Evolutionary conservation across 2,888 invertebrate species (phyloP).

Genomic region (Azorinus chamasolen): DNA sequence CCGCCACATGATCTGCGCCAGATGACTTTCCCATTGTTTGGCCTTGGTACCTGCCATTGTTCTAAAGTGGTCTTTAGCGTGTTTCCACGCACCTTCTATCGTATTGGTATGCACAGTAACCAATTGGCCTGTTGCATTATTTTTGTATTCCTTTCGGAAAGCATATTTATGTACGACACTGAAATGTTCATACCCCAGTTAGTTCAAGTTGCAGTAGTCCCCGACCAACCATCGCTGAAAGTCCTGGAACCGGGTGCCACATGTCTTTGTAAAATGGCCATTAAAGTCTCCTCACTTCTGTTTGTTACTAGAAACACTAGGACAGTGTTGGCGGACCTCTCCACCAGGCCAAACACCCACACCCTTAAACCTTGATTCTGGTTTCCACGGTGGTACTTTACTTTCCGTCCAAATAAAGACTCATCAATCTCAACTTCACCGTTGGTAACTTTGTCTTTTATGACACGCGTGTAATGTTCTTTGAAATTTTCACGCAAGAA

Average conservation of each 20-base stretch:
- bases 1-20: constrained; percentile 7
- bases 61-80: constrained; percentile 12
- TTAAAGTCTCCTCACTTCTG: not conserved
- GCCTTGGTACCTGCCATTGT: constrained; percentile 1
- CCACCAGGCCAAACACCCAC: constrained; percentile 9
- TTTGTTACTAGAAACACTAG: not conserved
- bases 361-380: not conserved
- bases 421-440: constrained; percentile 6
- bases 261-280: constrained; percentile 10
- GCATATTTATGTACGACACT: not conserved
- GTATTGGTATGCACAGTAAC: constrained; percentile 14
- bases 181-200: constrained; percentile 1
- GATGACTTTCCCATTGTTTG: constrained; percentile 6
- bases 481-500: too few relatives aligned
- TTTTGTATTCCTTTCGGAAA: not conserved
- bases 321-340: too few relatives aligned
- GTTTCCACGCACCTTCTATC: constrained; percentile 19
- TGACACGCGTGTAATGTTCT: too few relatives aligned
- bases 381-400: not conserved
- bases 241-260: not conserved
- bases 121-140: not conserved
- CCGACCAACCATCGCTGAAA: constrained; percentile 8
- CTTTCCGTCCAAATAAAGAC: constrained; percentile 6
- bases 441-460: not conserved
- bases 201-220: not conserved